Conservation (phyloP, 2,113 vertebrate genomes). For the Reinhardtius hippoglossoides region DNA sequence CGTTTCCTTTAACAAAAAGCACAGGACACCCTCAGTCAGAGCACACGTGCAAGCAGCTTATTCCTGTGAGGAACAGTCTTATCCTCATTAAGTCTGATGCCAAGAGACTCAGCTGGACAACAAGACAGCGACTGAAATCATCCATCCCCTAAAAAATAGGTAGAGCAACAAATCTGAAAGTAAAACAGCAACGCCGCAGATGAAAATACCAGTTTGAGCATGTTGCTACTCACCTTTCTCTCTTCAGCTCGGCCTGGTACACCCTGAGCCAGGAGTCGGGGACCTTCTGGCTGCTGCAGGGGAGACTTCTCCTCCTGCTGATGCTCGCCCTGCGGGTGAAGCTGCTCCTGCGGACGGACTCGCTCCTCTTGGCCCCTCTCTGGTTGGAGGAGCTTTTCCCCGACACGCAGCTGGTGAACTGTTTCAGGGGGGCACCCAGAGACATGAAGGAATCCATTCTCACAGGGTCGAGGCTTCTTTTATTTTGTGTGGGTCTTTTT, state of each 20-base stretch:
- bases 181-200: not conserved
- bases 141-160: not conserved
- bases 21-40: slow-evolving; percentile 30
- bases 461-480: no score
- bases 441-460: slow-evolving; percentile 73
- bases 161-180: not conserved
- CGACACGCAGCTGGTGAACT: slow-evolving; percentile 69
- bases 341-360: slow-evolving; percentile 71
- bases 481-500: no score
- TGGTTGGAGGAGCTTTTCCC: slow-evolving; percentile 33
- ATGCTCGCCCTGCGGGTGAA: slow-evolving; percentile 72
- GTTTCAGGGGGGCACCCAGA: slow-evolving; percentile 70
- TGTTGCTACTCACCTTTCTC: slow-evolving; percentile 68
- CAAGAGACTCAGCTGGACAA: slow-evolving; percentile 22
- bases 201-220: not conserved
- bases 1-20: slow-evolving; percentile 72
- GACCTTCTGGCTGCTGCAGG: slow-evolving; percentile 70
- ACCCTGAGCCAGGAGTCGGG: slow-evolving; percentile 76
- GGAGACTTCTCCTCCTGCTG: slow-evolving; percentile 74
- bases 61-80: slow-evolving; percentile 33
- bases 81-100: slow-evolving; percentile 52
- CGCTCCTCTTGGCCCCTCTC: slow-evolving; percentile 26
- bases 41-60: slow-evolving; percentile 60
- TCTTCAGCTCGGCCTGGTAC: slow-evolving; percentile 78
- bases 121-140: not conserved